Conservation (phyloP, 2,888 invertebrate genomes). For the Catocala sponsa region DNA sequence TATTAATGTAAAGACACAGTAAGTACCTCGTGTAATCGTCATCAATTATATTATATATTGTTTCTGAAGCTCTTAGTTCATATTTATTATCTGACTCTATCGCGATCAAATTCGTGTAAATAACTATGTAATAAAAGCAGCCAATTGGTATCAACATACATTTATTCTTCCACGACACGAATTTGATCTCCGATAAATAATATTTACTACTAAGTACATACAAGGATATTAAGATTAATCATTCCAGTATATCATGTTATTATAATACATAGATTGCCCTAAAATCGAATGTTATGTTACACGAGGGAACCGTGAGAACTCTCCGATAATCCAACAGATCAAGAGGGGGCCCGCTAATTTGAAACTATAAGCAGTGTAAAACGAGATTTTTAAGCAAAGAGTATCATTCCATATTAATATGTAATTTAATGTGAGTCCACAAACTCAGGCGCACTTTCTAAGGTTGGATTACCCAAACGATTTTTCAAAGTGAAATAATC, state of each 20-base stretch:
- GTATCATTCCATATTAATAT: constrained; percentile 27
- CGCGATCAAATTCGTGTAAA: too few species aligned
- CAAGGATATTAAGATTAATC: neutral
- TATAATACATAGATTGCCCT: neutral
- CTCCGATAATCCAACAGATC: neutral
- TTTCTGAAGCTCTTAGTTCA: too few species aligned
- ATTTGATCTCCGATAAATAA: too few species aligned
- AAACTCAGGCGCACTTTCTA: constrained; percentile 35
- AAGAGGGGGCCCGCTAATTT: constrained; percentile 20
- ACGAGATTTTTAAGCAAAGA: constrained; percentile 23
- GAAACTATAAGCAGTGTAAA: constrained; percentile 26
- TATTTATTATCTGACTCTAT: too few species aligned
- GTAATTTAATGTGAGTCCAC: constrained; percentile 31
- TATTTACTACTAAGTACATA: too few species aligned
- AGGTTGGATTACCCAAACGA: constrained; percentile 47
- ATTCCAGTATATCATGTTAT: neutral
- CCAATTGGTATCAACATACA: too few species aligned
- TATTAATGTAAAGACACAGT: too few species aligned
- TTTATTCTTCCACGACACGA: too few species aligned
- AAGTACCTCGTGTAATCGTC: too few species aligned
- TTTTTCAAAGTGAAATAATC: constrained; percentile 53
- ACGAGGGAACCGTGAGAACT: constrained; percentile 14
- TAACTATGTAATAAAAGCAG: too few species aligned
- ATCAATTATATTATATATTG: too few species aligned
- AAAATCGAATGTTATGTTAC: neutral